Base-by-base conservation (phyloP, 2,797 vertebrate genomes). In the Enteromius radiatus region DNA sequence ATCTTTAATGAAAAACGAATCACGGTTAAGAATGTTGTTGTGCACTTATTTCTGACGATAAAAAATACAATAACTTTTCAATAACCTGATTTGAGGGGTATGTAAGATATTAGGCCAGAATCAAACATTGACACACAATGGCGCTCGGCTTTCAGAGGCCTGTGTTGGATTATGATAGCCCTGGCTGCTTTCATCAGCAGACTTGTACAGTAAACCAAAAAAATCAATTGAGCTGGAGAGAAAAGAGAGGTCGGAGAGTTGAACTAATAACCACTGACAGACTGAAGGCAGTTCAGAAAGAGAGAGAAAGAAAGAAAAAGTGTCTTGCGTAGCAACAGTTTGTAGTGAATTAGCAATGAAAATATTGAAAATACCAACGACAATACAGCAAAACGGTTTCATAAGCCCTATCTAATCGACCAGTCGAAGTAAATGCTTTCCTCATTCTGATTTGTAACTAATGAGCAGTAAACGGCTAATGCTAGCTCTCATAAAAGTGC, bases 241-340 rank as follows among this genome's bases (percentile, higher is more conserved):
- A 36, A 56, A 49, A 63, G n/a, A 23, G 56, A 67, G 36, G n/a
- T 10, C 6, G 8, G 43, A 31, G 49, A 52, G 59, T 76, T 88
- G 89, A 92, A 75, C 19, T 91, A 90, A 93, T 89, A 59, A 19
- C 41, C 84, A 61, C 14, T 81, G 91, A 91, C 93, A 91, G 88
- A 61, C 54, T 47, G 26, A 63, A 7, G 54, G 63, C 31, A 52
- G 26, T 0, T 52, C n/a, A 67, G 43, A 52, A 63, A 76, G n/a
- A 36, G 36, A 78, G 43, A 33, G 21, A n/a, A 10, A 73, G 11
- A 49, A 63, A 38, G 14, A 56, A 56, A 23, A 52, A 14, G 17
- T 69, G 43, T 82, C 75, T 82, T 28, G 65, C 3, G 5, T 49
- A 73, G 38, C 79, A 78, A 64, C 54, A 38, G 26, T 78, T 71